These are phyloP conservation scores for Sinella curviseta DNA, from an alignment of 1,140 invertebrate species.

Conservation along the genomic window DNA sequence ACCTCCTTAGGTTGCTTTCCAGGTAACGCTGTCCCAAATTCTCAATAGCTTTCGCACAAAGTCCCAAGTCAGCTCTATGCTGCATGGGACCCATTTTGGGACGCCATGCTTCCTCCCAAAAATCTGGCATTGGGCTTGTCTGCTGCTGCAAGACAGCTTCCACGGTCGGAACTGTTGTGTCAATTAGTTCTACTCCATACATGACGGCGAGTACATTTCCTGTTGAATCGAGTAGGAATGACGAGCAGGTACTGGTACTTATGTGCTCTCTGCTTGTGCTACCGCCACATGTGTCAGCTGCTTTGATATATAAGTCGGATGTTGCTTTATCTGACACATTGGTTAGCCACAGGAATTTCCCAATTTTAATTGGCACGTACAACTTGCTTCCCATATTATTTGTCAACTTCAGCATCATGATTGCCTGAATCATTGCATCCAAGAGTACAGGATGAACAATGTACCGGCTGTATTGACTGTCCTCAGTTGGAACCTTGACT, in stretches of 20 bases:
- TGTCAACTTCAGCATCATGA: neutral
- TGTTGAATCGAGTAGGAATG: neutral
- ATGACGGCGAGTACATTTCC: slow-evolving; percentile 1
- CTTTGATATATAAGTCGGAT: too few species aligned
- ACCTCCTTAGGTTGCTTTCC: too few species aligned
- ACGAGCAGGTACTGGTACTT: neutral
- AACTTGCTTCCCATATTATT: neutral
- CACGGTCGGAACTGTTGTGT: slow-evolving; percentile 25
- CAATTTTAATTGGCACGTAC: slow-evolving; percentile 14
- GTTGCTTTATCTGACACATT: too few species aligned
- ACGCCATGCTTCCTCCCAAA: slow-evolving; percentile 30
- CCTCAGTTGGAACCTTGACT: neutral
- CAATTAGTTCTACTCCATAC: slow-evolving; percentile 22
- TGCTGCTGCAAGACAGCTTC: slow-evolving; percentile 1
- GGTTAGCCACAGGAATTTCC: neutral
- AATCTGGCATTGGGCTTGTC: neutral
- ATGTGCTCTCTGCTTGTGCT: too few species aligned
- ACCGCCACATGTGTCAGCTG: too few species aligned
- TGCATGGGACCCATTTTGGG: neutral
- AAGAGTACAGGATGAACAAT: slow-evolving; percentile 14
- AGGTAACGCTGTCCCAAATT: too few species aligned
- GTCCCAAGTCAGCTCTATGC: neutral
- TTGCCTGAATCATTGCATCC: slow-evolving; percentile 17
- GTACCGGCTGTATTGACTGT: neutral
- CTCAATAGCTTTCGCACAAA: too few species aligned